phyloP scores from a whole-genome alignment of 2,888 invertebrate species.

The Nemurella pictetii region DNA sequence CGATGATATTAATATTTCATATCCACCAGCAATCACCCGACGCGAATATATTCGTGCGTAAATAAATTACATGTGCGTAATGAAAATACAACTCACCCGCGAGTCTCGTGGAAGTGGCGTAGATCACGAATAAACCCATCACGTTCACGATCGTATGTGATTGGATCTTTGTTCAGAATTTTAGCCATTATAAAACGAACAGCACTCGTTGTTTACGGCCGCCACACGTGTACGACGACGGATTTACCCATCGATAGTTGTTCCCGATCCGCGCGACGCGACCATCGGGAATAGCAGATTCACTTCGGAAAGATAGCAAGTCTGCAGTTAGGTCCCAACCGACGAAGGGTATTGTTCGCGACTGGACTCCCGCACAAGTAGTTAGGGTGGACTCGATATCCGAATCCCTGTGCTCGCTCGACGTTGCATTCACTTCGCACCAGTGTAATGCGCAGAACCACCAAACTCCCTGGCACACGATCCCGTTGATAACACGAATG shows the following conservation, averaged over 20 bases:
- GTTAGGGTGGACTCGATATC: conserved; percentile 49
- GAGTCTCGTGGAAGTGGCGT: conserved; percentile 86
- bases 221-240: conserved; percentile 52
- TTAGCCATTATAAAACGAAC: conserved; percentile 57
- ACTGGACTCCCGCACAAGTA: conserved; percentile 53
- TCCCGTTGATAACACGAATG: neutral
- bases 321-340: conserved; percentile 49
- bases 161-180: conserved; percentile 69
- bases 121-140: conserved; percentile 82
- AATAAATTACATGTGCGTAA: conserved; percentile 26
- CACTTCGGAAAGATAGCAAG: conserved; percentile 50
- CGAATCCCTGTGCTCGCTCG: conserved; percentile 57
- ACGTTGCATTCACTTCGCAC: conserved; percentile 53
- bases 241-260: conserved; percentile 51
- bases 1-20: neutral
- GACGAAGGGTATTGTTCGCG: conserved; percentile 50
- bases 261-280: conserved; percentile 45
- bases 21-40: neutral
- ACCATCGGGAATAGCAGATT: conserved; percentile 43
- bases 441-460: conserved; percentile 55
- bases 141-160: conserved; percentile 75
- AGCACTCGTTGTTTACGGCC: conserved; percentile 46
- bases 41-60: neutral
- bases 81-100: conserved; percentile 71
- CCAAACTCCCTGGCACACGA: neutral